phyloP scores from a whole-genome alignment of 1,140 invertebrate species.

The Centruroides sculpturatus region DNA sequence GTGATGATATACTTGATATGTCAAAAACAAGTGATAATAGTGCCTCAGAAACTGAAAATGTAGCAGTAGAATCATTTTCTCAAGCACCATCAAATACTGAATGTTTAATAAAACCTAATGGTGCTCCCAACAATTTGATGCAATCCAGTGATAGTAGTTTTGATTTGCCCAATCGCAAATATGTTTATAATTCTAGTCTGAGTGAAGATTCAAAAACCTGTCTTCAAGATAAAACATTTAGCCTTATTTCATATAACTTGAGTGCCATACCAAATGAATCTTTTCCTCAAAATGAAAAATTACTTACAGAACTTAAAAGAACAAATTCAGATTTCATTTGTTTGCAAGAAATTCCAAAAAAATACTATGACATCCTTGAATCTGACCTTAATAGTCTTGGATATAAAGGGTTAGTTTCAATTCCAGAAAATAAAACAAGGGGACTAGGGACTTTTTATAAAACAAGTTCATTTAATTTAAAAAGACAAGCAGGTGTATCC shows the following conservation, averaged over 20 bases:
- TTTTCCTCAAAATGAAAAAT: constrained; percentile 10
- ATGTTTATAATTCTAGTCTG: constrained; percentile 6
- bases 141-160: neutral
- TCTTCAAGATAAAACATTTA: constrained; percentile 7
- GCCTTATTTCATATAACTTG: constrained; percentile 13
- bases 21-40: no score
- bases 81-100: no score
- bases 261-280: neutral
- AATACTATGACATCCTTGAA: constrained; percentile 8
- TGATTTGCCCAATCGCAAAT: constrained; percentile 10
- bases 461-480: constrained; percentile 8
- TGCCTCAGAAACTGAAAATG: no score
- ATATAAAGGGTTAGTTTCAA: constrained; percentile 5
- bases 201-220: neutral
- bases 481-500: constrained; percentile 1
- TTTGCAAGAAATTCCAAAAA: constrained; percentile 11
- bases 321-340: constrained; percentile 12
- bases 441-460: constrained; percentile 15
- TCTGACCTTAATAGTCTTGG: constrained; percentile 13
- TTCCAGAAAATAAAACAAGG: constrained; percentile 3
- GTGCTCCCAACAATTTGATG: constrained; percentile 1
- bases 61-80: no score
- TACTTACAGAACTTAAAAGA: constrained; percentile 9
- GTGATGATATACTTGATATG: no score
- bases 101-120: constrained; percentile 7